Conservation (phyloP, 2,797 vertebrate genomes). For the Taenioides sp. region DNA sequence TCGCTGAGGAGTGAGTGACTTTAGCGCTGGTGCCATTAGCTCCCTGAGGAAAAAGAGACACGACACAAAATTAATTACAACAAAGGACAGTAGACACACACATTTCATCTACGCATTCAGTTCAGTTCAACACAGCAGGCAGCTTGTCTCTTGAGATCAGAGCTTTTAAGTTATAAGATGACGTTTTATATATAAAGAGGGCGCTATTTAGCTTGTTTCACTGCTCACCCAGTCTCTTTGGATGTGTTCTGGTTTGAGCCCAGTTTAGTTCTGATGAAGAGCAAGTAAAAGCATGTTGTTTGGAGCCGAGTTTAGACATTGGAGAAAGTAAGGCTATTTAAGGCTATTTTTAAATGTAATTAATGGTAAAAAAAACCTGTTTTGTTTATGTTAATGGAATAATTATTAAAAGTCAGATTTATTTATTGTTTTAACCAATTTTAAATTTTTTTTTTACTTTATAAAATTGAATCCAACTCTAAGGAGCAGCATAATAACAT, state of each 20-base stretch:
- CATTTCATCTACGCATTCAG: slow-evolving; percentile 30
- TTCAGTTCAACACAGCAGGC: slow-evolving; percentile 16
- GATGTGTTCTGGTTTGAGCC: too few relatives aligned
- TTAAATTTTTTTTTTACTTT: too few relatives aligned
- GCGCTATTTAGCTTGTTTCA: slow-evolving; percentile 24
- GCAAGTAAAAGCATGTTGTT: too few relatives aligned
- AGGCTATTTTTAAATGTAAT: neutral
- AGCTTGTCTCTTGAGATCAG: slow-evolving; percentile 39
- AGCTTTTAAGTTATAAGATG: slow-evolving; percentile 24
- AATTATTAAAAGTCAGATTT: neutral
- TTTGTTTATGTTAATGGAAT: neutral
- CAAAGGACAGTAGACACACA: slow-evolving; percentile 6
- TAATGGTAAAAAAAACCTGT: neutral
- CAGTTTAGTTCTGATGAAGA: too few relatives aligned
- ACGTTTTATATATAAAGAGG: slow-evolving; percentile 32
- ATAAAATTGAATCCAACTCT: too few relatives aligned
- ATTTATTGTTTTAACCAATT: neutral
- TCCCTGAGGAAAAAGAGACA: slow-evolving; percentile 68
- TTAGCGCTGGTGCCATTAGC: slow-evolving; percentile 78
- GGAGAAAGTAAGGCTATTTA: neutral
- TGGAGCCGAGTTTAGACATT: neutral
- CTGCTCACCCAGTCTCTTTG: slow-evolving; percentile 20
- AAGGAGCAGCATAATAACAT: neutral
- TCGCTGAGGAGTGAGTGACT: slow-evolving; percentile 80
- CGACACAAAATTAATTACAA: slow-evolving; percentile 3